Percentiles rank a stretch among this genome's conserved stretches.
Conservation (phyloP, 2,888 invertebrate genomes). For the Pterobdella sp. region DNA sequence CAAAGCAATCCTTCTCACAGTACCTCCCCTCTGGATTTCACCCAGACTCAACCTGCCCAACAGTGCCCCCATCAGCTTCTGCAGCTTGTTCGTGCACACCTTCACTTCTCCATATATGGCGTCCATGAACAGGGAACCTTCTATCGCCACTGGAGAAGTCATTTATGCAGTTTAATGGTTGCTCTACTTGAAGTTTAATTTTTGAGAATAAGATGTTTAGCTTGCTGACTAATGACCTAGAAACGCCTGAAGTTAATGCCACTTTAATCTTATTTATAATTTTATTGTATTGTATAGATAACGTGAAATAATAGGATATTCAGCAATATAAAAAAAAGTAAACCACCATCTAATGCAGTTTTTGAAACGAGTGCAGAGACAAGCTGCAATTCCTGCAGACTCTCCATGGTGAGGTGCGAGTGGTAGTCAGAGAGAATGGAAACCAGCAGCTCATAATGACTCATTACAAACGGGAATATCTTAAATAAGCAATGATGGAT, state of each 20-base stretch:
- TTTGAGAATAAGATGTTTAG: slow-evolving; percentile 6
- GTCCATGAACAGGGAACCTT: slow-evolving; percentile 19
- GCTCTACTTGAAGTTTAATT: neutral
- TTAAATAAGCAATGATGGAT: too few relatives aligned
- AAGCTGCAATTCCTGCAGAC: slow-evolving; percentile 67
- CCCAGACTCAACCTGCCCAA: slow-evolving; percentile 61
- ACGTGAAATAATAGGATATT: neutral
- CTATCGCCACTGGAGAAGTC: neutral
- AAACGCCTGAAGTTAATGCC: too few relatives aligned
- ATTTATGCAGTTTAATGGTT: neutral
- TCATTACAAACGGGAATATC: slow-evolving; percentile 68
- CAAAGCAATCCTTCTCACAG: neutral
- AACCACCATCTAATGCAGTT: slow-evolving; percentile 54
- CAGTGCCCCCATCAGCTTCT: slow-evolving; percentile 67
- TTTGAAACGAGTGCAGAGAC: slow-evolving; percentile 68
- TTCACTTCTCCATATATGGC: slow-evolving; percentile 26
- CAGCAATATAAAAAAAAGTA: neutral
- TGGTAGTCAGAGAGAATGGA: slow-evolving; percentile 62
- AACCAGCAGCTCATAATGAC: slow-evolving; percentile 73
- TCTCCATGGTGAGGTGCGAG: slow-evolving; percentile 58
- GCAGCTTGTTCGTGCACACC: slow-evolving; percentile 57
- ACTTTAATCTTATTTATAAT: too few relatives aligned
- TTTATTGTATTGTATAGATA: neutral
- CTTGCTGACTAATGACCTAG: too few relatives aligned
- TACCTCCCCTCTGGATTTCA: slow-evolving; percentile 41